Evolutionary conservation across 2,113 vertebrate species (phyloP), one percentile per base, ranked within the genome.

Genomic region (Corythornis madagascariensis): DNA sequence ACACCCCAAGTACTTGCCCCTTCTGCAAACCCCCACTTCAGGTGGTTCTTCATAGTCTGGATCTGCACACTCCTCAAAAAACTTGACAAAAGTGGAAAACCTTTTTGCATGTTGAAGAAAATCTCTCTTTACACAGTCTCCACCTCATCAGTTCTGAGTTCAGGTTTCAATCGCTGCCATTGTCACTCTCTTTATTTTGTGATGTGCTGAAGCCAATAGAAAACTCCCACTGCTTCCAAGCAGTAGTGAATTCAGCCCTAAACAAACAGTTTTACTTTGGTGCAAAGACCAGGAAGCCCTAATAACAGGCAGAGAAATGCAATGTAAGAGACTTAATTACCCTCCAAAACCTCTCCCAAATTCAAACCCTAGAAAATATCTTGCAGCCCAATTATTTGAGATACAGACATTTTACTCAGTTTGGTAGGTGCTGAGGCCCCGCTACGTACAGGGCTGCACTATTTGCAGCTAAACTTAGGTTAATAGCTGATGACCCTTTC

Each of bases 401-500:
- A 33, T 42, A 1, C 8, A 26, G 1, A 74, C 74, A 43, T 71
- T 76, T 38, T 5, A 2, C 24, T 4, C 26, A 82, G 13, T 11
- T 38, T 17, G 19, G 86, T 15, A 73, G 92, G 80, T 11, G 29
- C 83, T 2, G 86, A 90, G 88, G 86, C 63, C 67, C 61, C 72
- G 0, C 35, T 26, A 10, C 2, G 1, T 9, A 28, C 74, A 53
- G 84, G 63, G 77, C 57, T 91, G 82, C 70, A 15, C 48, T 47
- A 20, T 75, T 56, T 85, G 93, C 86, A 92, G 94, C 96, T 95
- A 96, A 97, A 96, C 96, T 96, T 95, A 90, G 97, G 97, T 98
- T 98, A 98, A 98, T 94, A 97, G 97, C 92, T 86, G 94, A 94
- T 96, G 97, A 97, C 97, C 97, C 97, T 77, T 96, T 47, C 95